Conservation (phyloP, 2,113 vertebrate genomes). For the Bungarus multicinctus region DNA sequence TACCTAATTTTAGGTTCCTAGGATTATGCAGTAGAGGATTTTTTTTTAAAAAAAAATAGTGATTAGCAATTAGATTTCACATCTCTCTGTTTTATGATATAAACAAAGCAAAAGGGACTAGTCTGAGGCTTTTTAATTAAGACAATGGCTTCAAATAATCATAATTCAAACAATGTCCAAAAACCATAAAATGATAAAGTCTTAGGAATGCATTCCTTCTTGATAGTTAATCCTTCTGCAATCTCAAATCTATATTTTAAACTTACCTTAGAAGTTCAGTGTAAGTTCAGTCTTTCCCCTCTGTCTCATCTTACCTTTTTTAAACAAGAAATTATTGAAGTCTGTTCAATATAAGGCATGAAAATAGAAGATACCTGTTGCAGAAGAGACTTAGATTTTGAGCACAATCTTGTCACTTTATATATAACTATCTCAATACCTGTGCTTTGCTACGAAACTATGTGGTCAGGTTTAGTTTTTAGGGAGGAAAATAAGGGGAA, state of each 20-base stretch:
- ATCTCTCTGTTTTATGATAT: background rate
- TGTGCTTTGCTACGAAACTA: no score
- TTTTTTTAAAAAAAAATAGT: background rate
- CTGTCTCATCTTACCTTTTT: background rate
- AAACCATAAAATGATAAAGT: background rate
- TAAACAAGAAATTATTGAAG: background rate
- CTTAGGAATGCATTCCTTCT: background rate
- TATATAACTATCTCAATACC: background rate
- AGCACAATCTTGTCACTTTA: background rate
- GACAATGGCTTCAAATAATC: background rate
- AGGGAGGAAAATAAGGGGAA: no score
- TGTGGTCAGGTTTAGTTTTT: no score
- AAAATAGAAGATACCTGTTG: background rate
- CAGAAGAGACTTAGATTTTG: background rate
- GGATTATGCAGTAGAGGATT: background rate
- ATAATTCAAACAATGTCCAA: background rate
- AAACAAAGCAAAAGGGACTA: background rate
- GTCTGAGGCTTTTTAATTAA: background rate
- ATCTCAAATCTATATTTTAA: background rate
- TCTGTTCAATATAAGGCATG: background rate
- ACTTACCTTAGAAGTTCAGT: background rate
- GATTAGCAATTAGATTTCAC: background rate
- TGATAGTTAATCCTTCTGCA: background rate
- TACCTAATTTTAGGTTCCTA: background rate
- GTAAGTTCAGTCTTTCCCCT: background rate